Evolutionary conservation across 37 sponge, comb jelly and placozoan species (phyloP).

Genomic region (Oopsacas minuta): DNA sequence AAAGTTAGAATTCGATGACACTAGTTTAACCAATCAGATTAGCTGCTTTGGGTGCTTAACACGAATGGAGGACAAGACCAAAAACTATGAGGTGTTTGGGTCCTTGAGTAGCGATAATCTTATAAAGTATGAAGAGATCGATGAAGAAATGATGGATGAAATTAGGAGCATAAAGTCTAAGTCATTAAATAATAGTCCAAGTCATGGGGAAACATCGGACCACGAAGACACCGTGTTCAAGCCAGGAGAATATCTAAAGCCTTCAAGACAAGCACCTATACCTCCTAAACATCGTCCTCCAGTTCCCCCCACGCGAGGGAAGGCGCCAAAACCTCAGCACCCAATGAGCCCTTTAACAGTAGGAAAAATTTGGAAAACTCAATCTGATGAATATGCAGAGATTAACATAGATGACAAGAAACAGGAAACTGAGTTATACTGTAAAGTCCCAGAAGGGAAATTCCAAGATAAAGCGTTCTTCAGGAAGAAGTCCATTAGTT

Average conservation of each 20-base stretch:
- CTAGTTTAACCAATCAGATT: neutral
- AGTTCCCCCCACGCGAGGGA: neutral
- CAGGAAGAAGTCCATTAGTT: neutral
- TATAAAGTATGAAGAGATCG: neutral
- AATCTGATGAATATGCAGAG: too few relatives aligned
- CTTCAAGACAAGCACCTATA: neutral
- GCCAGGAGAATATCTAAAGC: neutral
- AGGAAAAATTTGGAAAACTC: neutral
- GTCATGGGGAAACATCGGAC: neutral
- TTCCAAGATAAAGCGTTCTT: neutral
- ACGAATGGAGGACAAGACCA: too few relatives aligned
- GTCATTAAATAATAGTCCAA: too few relatives aligned
- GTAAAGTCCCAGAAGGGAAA: neutral
- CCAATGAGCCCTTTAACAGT: neutral
- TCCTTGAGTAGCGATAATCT: neutral
- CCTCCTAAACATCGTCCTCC: neutral
- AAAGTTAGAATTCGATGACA: neutral
- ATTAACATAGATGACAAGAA: neutral
- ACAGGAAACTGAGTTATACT: neutral
- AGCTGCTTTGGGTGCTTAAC: neutral
- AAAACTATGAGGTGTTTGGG: neutral
- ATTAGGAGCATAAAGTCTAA: neutral
- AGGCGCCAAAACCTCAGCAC: neutral
- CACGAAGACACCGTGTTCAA: neutral
- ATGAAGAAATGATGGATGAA: neutral